Evolutionary conservation across 2,888 invertebrate species (phyloP).

Genomic region (Brachypalpus laphriformis): DNA sequence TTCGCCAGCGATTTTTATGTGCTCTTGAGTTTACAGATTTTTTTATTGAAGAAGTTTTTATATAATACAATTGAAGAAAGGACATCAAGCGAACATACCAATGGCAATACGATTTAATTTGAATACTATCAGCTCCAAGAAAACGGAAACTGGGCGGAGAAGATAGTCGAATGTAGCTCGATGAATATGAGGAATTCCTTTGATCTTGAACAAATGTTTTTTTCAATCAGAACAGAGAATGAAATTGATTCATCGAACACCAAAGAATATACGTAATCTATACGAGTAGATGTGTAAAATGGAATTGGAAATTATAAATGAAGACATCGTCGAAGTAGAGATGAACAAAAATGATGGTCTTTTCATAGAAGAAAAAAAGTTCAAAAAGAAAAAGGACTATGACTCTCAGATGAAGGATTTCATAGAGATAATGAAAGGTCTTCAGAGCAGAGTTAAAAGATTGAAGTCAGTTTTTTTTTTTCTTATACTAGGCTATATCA

Average conservation of each 20-base stretch:
- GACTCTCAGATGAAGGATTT: not conserved
- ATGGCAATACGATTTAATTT: not conserved
- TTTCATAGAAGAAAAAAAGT: too few relatives aligned
- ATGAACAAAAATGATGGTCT: not conserved
- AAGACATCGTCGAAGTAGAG: not conserved
- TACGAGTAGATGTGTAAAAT: not conserved
- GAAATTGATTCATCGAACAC: not conserved
- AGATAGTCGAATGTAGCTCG: not conserved
- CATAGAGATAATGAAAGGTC: not conserved
- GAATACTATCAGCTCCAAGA: not conserved
- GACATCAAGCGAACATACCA: not conserved
- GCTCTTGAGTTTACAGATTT: not conserved
- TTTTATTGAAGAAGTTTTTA: slow-evolving; percentile 21
- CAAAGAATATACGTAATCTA: not conserved
- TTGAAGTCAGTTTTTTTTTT: not conserved
- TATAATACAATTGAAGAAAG: slow-evolving; percentile 1
- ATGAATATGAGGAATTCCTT: not conserved
- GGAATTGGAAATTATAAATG: not conserved
- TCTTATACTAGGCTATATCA: not conserved
- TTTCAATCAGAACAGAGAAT: not conserved
- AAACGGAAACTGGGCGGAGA: not conserved
- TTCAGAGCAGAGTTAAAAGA: not conserved
- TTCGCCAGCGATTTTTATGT: not conserved
- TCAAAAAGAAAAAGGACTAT: not conserved
- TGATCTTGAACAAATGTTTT: not conserved